A percentile compares a stretch with the other conserved stretches of the same genome.
Conservation (phyloP, 2,888 invertebrate genomes). For the Alviniconcha strummeri region DNA sequence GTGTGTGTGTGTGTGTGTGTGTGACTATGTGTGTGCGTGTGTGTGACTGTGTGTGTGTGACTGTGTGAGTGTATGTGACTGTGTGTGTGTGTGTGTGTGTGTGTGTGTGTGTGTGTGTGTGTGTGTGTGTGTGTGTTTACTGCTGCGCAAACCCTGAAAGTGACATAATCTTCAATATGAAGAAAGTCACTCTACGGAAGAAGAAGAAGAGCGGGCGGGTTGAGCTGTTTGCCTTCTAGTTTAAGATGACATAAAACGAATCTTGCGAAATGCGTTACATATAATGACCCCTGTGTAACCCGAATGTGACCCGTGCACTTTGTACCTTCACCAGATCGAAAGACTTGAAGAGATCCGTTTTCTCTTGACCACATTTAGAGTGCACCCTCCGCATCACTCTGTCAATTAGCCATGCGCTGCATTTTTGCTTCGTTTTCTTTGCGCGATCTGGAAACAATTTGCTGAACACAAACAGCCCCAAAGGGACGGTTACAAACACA, state of each 20-base stretch:
- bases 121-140: not conserved
- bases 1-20: too few relatives aligned
- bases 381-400: slow-evolving; percentile 21
- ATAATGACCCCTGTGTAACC: too few relatives aligned
- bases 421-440: not conserved
- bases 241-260: too few relatives aligned
- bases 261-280: too few relatives aligned
- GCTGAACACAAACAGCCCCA: not conserved
- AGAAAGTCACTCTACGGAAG: not conserved
- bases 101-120: too few relatives aligned
- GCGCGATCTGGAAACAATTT: not conserved
- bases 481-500: not conserved
- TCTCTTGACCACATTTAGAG: not conserved
- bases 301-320: too few relatives aligned
- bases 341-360: not conserved
- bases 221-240: too few relatives aligned
- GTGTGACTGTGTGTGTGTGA: too few relatives aligned
- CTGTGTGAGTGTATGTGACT: too few relatives aligned
- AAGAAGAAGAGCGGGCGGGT: too few relatives aligned
- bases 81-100: too few relatives aligned
- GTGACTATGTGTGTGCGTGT: too few relatives aligned
- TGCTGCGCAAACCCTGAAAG: not conserved
- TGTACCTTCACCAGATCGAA: not conserved
- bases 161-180: not conserved
- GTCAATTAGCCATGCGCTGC: not conserved